These are phyloP conservation scores for Tyrophagus putrescentiae DNA, from an alignment of 1,140 invertebrate species.

Conservation along the genomic window DNA sequence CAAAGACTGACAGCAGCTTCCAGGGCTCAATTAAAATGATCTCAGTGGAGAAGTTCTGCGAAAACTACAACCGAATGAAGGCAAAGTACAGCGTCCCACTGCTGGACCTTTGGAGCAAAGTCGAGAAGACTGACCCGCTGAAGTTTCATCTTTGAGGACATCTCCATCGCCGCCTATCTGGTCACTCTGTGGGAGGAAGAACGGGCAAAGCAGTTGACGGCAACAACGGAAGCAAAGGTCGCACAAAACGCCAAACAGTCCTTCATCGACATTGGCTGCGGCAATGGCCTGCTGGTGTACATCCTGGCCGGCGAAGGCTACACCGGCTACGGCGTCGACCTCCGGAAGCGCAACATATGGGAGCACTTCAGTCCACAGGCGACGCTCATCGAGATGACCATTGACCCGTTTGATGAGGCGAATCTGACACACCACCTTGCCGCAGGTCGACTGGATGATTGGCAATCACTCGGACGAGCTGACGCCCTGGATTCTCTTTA, in stretches of 20 bases:
- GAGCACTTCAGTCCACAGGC: constrained; percentile 43
- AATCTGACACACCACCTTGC: constrained; percentile 47
- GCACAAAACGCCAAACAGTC: constrained; percentile 37
- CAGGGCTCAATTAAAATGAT: constrained; percentile 19
- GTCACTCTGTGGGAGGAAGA: constrained; percentile 39
- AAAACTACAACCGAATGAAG: constrained; percentile 19
- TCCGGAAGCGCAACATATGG: constrained; percentile 80
- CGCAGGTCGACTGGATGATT: constrained; percentile 73
- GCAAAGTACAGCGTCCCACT: constrained; percentile 12
- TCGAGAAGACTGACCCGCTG: constrained; percentile 60
- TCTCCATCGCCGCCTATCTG: constrained; percentile 84
- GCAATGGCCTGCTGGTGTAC: constrained; percentile 85
- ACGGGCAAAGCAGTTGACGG: constrained; percentile 26
- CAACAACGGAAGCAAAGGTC: constrained; percentile 12
- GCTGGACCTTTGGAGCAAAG: constrained; percentile 15
- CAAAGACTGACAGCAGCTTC: neutral
- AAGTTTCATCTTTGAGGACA: constrained; percentile 95
- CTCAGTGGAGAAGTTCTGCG: constrained; percentile 17
- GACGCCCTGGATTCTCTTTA: constrained; percentile 91
- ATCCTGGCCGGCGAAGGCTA: constrained; percentile 68
- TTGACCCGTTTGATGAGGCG: constrained; percentile 44
- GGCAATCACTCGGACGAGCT: constrained; percentile 98
- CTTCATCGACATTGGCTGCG: constrained; percentile 90
- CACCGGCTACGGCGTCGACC: constrained; percentile 72
- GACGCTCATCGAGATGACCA: constrained; percentile 34